Evolutionary conservation across 2,113 vertebrate genomes (phyloP), one percentile per base, ranked within the genome.

Genomic region (Chlorodrepanis virens): DNA sequence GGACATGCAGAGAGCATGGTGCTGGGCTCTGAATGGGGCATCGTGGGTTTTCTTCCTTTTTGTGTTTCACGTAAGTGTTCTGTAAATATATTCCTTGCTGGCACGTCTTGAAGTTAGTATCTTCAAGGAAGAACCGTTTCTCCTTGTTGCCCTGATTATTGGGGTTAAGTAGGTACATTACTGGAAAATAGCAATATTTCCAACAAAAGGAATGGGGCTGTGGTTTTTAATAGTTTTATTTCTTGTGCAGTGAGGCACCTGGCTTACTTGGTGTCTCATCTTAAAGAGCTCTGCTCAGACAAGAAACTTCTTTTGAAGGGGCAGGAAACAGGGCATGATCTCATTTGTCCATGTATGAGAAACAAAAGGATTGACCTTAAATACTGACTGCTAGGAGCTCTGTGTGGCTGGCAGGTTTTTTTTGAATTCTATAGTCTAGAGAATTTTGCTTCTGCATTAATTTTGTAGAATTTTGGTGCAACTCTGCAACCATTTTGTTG

Each of bases 271-370:
- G 45, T 76, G 37, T 75, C 29, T 65, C 14, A 24, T 75, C 22
- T 64, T 64, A 24, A 25, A 56, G 47, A 88, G 52, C 31, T 89
- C 25, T 83, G 44, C 60, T 80, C 24, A 28, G 50, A 25, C 23
- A 42, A 93, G 84, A 92, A 94, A 40, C 54, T 72, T 40, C 76
- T 75, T 95, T 44, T 77, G 61, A 74, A 84, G n/a, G 14, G 14
- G 52, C 72, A 92, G 78, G 93, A 90, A 89, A 83, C 89, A 95
- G 93, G 88, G 90, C 69, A 17, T 94, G 90, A 95, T 94, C 72
- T 96, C 90, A 87, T 90, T 89, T 96, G 83, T 89, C 83, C 49
- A 20, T 87, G 22, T 50, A 20, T 37, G 23, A 78, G 80, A 87
- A 94, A 86, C 90, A 93, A 90, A 96, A 94, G 83, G 64, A 88